Evolutionary conservation across 2,113 vertebrate genomes (phyloP), one percentile per base, ranked within the genome.

Genomic region (Oostethus manadensis): DNA sequence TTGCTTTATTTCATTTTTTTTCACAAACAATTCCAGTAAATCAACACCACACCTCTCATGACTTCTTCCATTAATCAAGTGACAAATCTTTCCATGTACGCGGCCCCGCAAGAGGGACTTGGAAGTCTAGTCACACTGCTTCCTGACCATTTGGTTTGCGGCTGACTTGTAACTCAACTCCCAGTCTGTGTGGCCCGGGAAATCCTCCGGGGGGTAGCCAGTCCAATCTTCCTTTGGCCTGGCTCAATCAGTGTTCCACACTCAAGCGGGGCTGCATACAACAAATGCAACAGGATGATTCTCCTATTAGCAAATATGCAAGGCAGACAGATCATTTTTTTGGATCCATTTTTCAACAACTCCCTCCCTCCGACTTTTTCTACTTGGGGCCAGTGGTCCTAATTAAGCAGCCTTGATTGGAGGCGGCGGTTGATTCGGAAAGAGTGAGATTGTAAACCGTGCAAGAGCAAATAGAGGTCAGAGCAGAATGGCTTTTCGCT

Each of bases 161-260:
- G 44, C 68, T 69, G 56, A 68, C 22, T 71, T 80, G 82, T 79
- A 87, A 88, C 77, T 69, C 67, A 81, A 81, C 66, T 62, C 81
- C 66, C 76, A 74, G 82, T 63, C 38, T 82, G 83, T 81, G 83
- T 86, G 79, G 82, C 73, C 77, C 60, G 71, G 63, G 68, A 80
- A 80, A 75, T 76, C 75, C 80, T 82, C 68, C n/a, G 63, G 78
- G 81, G 38, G 81, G 71, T 57, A 70, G 77, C 70, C 68, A 75
- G 78, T 86, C 73, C 73, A 81, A 83, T 81, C 78, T 76, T 72
- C 74, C 76, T 66, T 78, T 75, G 77, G 79, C 77, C 81, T 56
- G 70, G 67, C 77, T 88, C 73, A 82, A 79, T 83, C 82, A 82
- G 75, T 65, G 66, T 73, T 81, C 76, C 62, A 71, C 79, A 77